phyloP scores from a whole-genome alignment of 2,797 vertebrate genomes.

The Galago senegalensis region DNA sequence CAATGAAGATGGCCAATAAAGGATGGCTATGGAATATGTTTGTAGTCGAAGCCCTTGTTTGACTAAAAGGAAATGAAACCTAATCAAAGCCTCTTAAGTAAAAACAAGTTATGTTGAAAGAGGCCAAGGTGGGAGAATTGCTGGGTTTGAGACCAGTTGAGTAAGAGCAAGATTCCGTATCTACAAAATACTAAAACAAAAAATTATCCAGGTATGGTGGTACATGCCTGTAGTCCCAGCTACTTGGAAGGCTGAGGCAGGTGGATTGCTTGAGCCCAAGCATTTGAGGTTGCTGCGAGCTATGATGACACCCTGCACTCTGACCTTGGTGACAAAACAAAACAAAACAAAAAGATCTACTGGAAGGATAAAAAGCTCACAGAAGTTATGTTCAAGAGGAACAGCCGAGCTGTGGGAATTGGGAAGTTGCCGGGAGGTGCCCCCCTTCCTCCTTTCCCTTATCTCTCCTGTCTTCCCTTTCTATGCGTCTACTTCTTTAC shows the following conservation, averaged over 20 bases:
- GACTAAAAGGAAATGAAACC: not conserved
- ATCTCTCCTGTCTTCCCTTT: not conserved
- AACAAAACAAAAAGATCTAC: too few species aligned
- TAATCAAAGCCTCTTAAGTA: not conserved
- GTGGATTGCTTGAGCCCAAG: too few species aligned
- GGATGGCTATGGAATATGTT: not conserved
- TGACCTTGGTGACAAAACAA: too few species aligned
- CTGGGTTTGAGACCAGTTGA: too few species aligned
- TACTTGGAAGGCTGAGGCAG: too few species aligned
- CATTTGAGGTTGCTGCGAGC: too few species aligned
- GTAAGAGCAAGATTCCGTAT: too few species aligned
- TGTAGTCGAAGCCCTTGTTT: not conserved
- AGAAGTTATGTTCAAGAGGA: not conserved
- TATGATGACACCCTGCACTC: too few species aligned
- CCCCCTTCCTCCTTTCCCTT: not conserved
- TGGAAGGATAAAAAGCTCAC: not conserved
- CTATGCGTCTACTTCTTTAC: not conserved
- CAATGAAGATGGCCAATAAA: not conserved
- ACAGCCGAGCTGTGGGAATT: not conserved
- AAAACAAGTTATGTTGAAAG: not conserved
- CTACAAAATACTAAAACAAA: too few species aligned
- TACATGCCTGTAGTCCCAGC: too few species aligned
- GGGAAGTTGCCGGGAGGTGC: not conserved
- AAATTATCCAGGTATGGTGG: too few species aligned
- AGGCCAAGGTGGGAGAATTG: too few species aligned